A percentile compares a stretch with the other conserved stretches of the same genome.
Evolutionary conservation across 1,140 invertebrate genomes (phyloP).

Genomic region (Zaprionus nigranus): DNA sequence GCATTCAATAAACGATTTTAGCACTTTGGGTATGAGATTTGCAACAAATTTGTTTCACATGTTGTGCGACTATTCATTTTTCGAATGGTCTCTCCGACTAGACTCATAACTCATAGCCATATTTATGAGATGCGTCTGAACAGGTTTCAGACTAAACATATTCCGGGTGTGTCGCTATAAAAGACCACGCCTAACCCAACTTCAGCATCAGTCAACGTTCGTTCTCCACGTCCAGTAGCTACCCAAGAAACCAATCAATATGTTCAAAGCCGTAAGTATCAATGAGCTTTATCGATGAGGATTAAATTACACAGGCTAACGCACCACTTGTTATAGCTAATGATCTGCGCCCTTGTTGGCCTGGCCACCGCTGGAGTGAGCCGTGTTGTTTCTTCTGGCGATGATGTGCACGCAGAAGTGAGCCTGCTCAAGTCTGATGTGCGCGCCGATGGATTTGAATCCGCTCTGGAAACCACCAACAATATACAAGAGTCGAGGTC

Average conservation of each 20-base stretch:
- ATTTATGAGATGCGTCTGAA: constrained; percentile 13
- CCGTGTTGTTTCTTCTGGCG: constrained; percentile 11
- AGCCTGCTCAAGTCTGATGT: constrained; percentile 54
- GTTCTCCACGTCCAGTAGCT: constrained; percentile 41
- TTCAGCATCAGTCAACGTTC: constrained; percentile 69
- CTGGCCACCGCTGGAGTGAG: constrained; percentile 42
- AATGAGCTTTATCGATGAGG: neutral
- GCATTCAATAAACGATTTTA: constrained; percentile 30
- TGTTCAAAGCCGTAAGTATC: constrained; percentile 73
- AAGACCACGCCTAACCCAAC: constrained; percentile 27
- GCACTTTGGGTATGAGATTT: constrained; percentile 18
- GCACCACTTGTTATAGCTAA: constrained; percentile 32
- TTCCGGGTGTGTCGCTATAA: constrained; percentile 43
- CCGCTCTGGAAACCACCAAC: constrained; percentile 86
- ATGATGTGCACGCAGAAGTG: constrained; percentile 59
- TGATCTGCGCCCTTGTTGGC: constrained; percentile 60
- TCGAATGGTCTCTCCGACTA: neutral
- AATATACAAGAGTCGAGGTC: constrained; percentile 86
- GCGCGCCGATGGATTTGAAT: constrained; percentile 83
- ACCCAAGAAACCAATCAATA: constrained; percentile 38
- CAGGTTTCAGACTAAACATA: constrained; percentile 5
- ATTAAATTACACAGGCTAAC: neutral
- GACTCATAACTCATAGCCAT: constrained; percentile 16
- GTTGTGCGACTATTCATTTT: neutral
- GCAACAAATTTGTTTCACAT: constrained; percentile 14